Conservation (phyloP, 30 jellyfish, hydroid and myxozoan genomes). For the Chrysaora quinquecirrha region DNA sequence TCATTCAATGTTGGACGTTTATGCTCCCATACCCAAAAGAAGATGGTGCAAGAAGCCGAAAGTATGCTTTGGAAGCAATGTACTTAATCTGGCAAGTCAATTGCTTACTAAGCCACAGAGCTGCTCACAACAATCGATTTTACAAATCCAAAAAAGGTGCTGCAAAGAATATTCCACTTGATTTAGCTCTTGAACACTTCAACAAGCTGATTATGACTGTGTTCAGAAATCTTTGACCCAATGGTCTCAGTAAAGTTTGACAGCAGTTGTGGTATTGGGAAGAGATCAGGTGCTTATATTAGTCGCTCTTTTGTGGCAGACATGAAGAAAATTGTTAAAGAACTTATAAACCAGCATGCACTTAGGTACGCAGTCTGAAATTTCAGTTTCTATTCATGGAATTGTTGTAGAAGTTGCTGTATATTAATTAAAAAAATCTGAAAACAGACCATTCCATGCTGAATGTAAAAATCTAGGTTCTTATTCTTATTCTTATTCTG, state of each 20-base stretch:
- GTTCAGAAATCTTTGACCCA: conserved; percentile 24
- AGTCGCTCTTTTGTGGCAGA: neutral
- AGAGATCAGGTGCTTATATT: neutral
- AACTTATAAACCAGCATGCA: neutral
- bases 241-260: neutral
- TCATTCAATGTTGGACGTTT: no score
- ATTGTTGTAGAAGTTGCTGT: no score
- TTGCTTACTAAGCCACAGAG: conserved; percentile 23
- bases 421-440: no score
- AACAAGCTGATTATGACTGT: neutral
- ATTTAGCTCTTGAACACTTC: conserved; percentile 30
- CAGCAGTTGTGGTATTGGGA: neutral
- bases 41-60: conserved; percentile 36
- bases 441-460: no score
- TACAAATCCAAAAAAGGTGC: no score
- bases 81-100: conserved; percentile 22
- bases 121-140: conserved; percentile 7
- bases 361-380: no score
- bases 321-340: neutral
- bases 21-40: conserved; percentile 39
- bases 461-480: no score
- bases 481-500: no score
- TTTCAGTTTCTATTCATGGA: no score
- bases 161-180: conserved; percentile 49
- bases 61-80: conserved; percentile 39